Evolutionary conservation across 1,140 invertebrate genomes (phyloP).

Genomic region (Thaumatotibia leucotreta): DNA sequence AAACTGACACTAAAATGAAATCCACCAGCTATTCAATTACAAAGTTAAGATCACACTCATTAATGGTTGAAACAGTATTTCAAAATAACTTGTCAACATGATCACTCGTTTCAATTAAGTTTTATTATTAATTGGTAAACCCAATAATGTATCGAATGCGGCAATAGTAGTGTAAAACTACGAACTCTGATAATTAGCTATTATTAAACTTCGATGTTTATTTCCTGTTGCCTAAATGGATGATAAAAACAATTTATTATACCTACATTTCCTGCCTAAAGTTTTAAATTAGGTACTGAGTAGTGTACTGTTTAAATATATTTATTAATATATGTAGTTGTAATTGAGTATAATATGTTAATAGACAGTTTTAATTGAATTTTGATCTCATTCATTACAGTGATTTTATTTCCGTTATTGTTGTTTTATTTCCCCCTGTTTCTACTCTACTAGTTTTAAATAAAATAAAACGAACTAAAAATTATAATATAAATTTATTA

Average conservation of each 20-base stretch:
- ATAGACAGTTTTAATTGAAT: neutral
- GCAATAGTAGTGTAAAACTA: neutral
- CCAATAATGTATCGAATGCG: too few species aligned
- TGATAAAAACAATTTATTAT: neutral
- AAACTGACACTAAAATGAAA: too few species aligned
- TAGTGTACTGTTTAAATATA: neutral
- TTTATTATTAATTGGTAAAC: neutral
- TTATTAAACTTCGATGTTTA: neutral
- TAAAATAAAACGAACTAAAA: neutral
- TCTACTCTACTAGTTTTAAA: neutral
- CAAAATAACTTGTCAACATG: too few species aligned
- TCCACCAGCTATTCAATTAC: too few species aligned
- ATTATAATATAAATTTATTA: neutral
- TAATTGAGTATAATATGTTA: neutral
- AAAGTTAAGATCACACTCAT: too few species aligned
- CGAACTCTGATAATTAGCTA: neutral
- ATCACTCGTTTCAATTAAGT: neutral
- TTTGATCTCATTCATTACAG: conserved; percentile 4
- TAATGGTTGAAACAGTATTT: too few species aligned
- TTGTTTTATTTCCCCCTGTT: neutral
- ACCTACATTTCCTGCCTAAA: neutral
- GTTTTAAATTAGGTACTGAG: neutral
- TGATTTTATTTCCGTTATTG: neutral
- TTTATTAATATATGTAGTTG: neutral
- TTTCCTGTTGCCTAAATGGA: neutral